Evolutionary conservation across 2,113 vertebrate genomes (phyloP).

Genomic region (Campylomormyrus tamandua): DNA sequence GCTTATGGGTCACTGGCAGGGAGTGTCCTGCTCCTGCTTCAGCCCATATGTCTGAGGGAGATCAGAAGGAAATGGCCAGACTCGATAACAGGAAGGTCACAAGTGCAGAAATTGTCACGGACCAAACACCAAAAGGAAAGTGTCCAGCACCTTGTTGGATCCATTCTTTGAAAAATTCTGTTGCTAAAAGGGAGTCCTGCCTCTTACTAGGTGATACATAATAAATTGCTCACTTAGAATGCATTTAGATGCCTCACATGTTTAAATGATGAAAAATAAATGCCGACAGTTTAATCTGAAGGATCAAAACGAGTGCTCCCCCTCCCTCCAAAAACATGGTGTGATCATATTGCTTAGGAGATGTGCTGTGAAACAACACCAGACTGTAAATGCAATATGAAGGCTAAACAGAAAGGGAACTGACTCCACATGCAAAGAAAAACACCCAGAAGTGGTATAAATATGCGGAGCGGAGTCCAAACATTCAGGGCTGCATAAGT

Average conservation of each 20-base stretch:
- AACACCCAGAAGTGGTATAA: not conserved
- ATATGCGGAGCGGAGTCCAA: not conserved
- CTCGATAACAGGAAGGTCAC: not conserved
- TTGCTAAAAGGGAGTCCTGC: not conserved
- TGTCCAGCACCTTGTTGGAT: not conserved
- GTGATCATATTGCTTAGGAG: not conserved
- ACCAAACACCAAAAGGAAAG: not conserved
- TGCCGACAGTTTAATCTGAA: not conserved
- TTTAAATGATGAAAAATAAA: not conserved
- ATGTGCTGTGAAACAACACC: not conserved
- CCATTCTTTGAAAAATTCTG: not conserved
- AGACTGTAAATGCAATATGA: not conserved
- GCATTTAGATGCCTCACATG: not conserved
- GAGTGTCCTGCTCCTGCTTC: not conserved
- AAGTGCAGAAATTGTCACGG: not conserved
- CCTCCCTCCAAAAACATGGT: not conserved
- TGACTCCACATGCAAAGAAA: not conserved
- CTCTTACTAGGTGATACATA: not conserved
- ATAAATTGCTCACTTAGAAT: not conserved
- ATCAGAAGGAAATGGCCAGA: not conserved
- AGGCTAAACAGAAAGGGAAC: not conserved
- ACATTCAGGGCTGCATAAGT: not conserved
- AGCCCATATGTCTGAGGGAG: not conserved
- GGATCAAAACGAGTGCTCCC: not conserved
- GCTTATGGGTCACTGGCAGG: not conserved